phyloP scores from a whole-genome alignment of 2,113 vertebrate genomes.

The Salvelinus fontinalis region DNA sequence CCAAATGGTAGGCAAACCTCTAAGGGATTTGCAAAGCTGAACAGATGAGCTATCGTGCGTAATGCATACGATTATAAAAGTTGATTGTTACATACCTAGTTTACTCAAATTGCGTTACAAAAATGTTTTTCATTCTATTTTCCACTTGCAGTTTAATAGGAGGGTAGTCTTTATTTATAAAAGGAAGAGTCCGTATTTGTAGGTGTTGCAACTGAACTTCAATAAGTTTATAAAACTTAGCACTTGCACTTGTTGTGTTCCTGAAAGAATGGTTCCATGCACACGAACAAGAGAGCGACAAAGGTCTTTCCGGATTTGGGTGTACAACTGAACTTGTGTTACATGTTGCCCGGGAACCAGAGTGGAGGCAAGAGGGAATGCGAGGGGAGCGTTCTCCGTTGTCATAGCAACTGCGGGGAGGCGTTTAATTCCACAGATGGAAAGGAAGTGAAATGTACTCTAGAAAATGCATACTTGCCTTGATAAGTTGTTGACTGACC shows the following conservation, averaged over 20 bases:
- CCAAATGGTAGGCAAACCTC: too few relatives aligned
- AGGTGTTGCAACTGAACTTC: background rate
- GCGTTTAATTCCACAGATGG: constrained; percentile 29
- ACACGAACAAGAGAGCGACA: constrained; percentile 15
- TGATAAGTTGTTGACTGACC: constrained; percentile 14
- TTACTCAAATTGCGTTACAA: constrained; percentile 74
- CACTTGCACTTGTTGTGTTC: background rate
- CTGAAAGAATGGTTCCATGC: background rate
- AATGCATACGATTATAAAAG: background rate
- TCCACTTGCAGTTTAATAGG: constrained; percentile 63
- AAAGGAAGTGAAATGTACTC: constrained; percentile 12
- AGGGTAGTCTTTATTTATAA: constrained; percentile 49
- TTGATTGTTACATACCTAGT: constrained; percentile 55
- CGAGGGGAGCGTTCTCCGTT: constrained; percentile 46
- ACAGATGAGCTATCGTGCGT: background rate
- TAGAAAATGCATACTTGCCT: background rate
- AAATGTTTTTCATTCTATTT: constrained; percentile 67
- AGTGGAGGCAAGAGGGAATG: constrained; percentile 46
- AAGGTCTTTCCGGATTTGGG: constrained; percentile 39
- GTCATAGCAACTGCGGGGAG: constrained; percentile 56
- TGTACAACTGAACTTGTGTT: constrained; percentile 56
- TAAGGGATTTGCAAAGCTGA: too few relatives aligned
- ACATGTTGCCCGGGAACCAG: constrained; percentile 61
- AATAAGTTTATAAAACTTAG: background rate
- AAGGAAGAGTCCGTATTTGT: constrained; percentile 55